Base-by-base conservation (phyloP, 2,113 vertebrate species). In the Coracopsis vasa region DNA sequence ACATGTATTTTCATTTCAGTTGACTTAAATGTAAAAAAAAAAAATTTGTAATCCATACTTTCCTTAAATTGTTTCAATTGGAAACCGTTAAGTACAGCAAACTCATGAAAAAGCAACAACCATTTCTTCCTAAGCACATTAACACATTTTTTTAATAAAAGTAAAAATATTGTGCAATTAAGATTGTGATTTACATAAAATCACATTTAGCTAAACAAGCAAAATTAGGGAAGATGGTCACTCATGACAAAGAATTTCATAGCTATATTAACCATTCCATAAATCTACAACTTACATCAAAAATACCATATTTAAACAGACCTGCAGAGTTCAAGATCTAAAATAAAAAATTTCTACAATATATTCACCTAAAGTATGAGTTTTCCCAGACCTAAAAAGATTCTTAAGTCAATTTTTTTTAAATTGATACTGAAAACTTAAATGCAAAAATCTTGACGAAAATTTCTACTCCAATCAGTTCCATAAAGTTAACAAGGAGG, bases 341-440 rank as follows among this genome's bases (percentile, higher is more conserved):
- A 87, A 80, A 37, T 18, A 88, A 48, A 88, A 70, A 64, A 58
- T 0, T 13, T 45, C 53, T 14, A 56, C 0, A 1, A 51, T 27
- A 62, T 10, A 71, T 67, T 79, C 11, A 79, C 4, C 31, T 62
- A 45, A 37, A 66, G 28, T n/a, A 54, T 71, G 44, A 97, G 31
- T 23, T 82, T 91, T 92, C 19, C 58, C 50, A 90, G 73, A 94
- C 21, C 25, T 60, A 81, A 75, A 41, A 21, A 74, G 17, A 88
- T 25, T 88, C 25, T 91, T 58, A 24, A 85, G 44, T 65, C 10
- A 41, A 11, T 71, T 65, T 78, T 54, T 91, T 78, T 27, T 2
- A 90, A 87, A 95, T 64, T 42, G 58, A 77, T 77, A 66, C 53
- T 91, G 93, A 86, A 91, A 91, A 85, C 72, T 92, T 95, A 97